Conservation (phyloP, 2,888 invertebrate genomes). For the Mesochorus sp. region DNA sequence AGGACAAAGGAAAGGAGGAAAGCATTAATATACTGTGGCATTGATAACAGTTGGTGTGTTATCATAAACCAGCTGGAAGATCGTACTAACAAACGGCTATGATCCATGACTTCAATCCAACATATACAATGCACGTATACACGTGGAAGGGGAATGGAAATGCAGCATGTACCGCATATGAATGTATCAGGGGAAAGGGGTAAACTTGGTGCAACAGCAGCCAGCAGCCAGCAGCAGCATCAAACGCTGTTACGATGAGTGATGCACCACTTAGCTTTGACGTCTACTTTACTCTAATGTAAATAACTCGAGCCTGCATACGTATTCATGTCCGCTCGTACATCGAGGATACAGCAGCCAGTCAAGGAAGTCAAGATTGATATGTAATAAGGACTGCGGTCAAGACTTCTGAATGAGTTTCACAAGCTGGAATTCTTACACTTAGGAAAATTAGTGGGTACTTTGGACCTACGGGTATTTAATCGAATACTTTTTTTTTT, state of each 20-base stretch:
- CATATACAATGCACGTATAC: constrained; percentile 11
- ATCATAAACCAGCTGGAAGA: not conserved
- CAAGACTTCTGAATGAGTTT: too few relatives aligned
- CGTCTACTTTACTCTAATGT: constrained; percentile 58
- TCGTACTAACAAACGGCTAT: constrained; percentile 1
- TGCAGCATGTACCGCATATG: too few relatives aligned
- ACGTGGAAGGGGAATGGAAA: not conserved
- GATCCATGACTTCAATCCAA: constrained; percentile 48
- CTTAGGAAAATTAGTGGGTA: too few relatives aligned
- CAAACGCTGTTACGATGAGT: constrained; percentile 58
- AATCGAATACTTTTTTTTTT: too few relatives aligned
- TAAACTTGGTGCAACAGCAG: constrained; percentile 27
- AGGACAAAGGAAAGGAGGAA: too few relatives aligned
- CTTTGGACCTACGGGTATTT: too few relatives aligned
- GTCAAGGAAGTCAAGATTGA: not conserved
- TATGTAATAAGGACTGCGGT: not conserved
- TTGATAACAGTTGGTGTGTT: not conserved
- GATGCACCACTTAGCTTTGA: constrained; percentile 59
- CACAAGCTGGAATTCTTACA: too few relatives aligned
- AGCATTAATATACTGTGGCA: not conserved
- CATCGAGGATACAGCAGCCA: not conserved
- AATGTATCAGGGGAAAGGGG: constrained; percentile 5
- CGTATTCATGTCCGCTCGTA: constrained; percentile 23
- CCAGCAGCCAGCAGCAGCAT: constrained; percentile 28
- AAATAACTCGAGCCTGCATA: constrained; percentile 40